Conservation (phyloP, 2,888 invertebrate species). For the Germaria angustata region DNA sequence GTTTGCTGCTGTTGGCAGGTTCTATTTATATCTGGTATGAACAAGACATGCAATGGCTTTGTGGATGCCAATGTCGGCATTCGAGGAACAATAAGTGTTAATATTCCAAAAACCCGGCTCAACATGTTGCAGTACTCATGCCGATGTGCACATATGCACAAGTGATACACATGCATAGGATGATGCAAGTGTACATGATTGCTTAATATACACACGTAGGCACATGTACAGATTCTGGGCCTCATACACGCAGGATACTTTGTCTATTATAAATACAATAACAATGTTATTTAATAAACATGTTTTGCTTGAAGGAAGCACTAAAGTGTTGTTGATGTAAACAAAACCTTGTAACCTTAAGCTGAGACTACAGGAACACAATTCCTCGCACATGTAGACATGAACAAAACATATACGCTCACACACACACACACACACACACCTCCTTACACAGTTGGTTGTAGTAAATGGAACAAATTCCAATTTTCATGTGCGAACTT, state of each 20-base stretch:
- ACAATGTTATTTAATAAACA: slow-evolving; percentile 54
- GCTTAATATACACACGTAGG: background rate
- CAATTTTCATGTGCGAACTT: background rate
- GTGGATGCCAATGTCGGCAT: background rate
- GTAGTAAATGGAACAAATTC: slow-evolving; percentile 1
- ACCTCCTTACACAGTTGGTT: background rate
- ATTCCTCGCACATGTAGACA: background rate
- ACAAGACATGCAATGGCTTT: background rate
- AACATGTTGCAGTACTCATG: slow-evolving; percentile 29
- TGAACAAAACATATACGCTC: background rate
- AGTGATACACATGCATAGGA: background rate
- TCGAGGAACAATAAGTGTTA: slow-evolving; percentile 29
- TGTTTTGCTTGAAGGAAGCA: slow-evolving; percentile 53
- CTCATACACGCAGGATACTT: background rate
- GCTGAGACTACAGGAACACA: slow-evolving; percentile 23
- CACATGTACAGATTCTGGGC: background rate
- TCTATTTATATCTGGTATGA: background rate
- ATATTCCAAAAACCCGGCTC: slow-evolving; percentile 22
- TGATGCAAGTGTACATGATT: background rate
- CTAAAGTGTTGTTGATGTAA: slow-evolving; percentile 60
- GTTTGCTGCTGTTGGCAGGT: background rate
- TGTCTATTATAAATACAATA: slow-evolving; percentile 37
- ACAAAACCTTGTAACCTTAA: slow-evolving; percentile 57
- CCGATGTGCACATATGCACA: background rate
- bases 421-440: background rate